Evolutionary conservation across 2,888 invertebrate species (phyloP), one percentile per base, ranked within the genome.

Genomic region (Zhuqinia jingwanae): DNA sequence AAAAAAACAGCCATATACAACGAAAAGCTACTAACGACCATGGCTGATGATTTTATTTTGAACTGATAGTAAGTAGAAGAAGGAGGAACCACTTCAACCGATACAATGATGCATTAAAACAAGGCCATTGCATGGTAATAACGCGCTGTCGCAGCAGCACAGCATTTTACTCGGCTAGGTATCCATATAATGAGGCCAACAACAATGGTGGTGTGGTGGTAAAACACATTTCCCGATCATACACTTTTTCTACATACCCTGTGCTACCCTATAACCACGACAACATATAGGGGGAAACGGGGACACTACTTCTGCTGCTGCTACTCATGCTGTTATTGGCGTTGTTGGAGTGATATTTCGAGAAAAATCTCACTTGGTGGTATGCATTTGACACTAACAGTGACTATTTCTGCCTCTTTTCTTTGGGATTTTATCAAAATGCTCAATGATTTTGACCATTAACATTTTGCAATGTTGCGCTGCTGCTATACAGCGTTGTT

Each of bases 331-430:
- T 17, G 65, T 60, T 60, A 22, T 17, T 50, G 50, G 50, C 65
- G 30, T 63, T n/a, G n/a, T n/a, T 63, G 30, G 68, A 17, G 42
- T 42, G 50, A 50, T 76, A 58, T 76, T 36, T 25, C 22, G 58
- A 58, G 56, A 77, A 42, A 63, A 47, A 25, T 45, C 47, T 47
- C 78, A 58, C 45, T 42, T 60, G 45, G 60, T 60, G 63, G 78
- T 27, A 63, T 78, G 63, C 47, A 22, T 60, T 45, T 78, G 78
- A 78, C 78, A 78, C 45, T 45, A 60, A 63, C 22, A 63, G 20
- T 15, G 56, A 77, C 60, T 27, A 63, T 50, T 63, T 25, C 56
- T 47, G 15, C 30, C 45, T 78, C 60, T 5, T 42, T 63, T 65
- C 42, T 25, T 25, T 50, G 47, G 73, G 25, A 45, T 42, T 73